Conservation (phyloP, 2,113 vertebrate species). For the Malurus melanocephalus region DNA sequence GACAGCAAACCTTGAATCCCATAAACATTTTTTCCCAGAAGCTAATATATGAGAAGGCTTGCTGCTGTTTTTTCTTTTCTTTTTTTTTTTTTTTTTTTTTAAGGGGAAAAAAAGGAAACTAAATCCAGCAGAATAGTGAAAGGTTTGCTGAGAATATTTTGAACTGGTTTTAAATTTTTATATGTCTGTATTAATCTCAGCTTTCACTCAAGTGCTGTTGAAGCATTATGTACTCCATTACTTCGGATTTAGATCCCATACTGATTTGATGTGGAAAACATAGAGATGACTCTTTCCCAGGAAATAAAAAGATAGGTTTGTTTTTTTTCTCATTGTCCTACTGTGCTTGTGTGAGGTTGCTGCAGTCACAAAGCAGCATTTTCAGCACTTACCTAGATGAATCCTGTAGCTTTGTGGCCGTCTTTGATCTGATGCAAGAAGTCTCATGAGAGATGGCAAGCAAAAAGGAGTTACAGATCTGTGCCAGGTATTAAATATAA, state of each 20-base stretch:
- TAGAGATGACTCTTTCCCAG: constrained; percentile 12
- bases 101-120: background rate
- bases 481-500: background rate
- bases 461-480: background rate
- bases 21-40: background rate
- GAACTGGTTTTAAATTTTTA: constrained; percentile 2
- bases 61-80: background rate
- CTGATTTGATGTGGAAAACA: constrained; percentile 25
- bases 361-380: background rate
- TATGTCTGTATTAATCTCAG: background rate
- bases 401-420: background rate
- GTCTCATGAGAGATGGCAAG: background rate
- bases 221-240: background rate
- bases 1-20: background rate
- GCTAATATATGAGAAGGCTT: background rate
- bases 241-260: background rate
- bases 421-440: background rate
- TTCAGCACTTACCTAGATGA: background rate
- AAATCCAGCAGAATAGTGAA: background rate
- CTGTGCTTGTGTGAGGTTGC: background rate
- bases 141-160: background rate
- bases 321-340: background rate
- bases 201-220: background rate
- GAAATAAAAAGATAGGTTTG: background rate
- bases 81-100: background rate